phyloP scores from a whole-genome alignment of 2,888 invertebrate species.

The Oscheius sp. region DNA sequence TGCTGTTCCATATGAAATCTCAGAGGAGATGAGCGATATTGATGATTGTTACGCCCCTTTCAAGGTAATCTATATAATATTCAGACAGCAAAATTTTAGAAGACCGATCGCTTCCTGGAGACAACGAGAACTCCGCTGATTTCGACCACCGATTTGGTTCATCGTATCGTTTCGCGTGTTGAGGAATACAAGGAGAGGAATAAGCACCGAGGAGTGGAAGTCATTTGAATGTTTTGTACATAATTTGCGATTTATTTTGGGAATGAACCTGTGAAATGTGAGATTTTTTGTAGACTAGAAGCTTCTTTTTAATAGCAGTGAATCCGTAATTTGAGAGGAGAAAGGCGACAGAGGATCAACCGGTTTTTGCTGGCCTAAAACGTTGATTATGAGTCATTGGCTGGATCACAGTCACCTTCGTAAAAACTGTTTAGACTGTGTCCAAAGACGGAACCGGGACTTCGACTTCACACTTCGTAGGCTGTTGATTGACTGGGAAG shows the following conservation, averaged over 20 bases:
- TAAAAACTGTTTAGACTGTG: constrained; percentile 8
- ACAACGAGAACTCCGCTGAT: constrained; percentile 40
- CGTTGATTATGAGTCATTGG: too few species aligned
- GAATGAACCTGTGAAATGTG: background rate
- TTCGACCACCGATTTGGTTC: constrained; percentile 45
- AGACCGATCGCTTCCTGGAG: constrained; percentile 41
- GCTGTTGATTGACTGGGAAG: constrained; percentile 9
- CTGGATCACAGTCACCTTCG: background rate
- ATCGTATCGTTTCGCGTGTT: constrained; percentile 37
- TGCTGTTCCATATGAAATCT: constrained; percentile 37
- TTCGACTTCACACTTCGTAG: constrained; percentile 9
- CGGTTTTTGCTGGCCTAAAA: background rate
- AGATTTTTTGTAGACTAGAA: background rate
- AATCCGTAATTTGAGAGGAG: background rate
- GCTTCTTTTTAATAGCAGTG: background rate
- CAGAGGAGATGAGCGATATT: constrained; percentile 14
- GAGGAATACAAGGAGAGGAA: constrained; percentile 26
- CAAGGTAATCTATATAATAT: constrained; percentile 23
- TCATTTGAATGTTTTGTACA: background rate
- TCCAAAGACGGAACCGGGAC: constrained; percentile 20
- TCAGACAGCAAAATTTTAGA: constrained; percentile 3
- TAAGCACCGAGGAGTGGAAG: constrained; percentile 18
- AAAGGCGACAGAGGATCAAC: background rate
- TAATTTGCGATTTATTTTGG: background rate
- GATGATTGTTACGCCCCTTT: constrained; percentile 46